phyloP scores from a whole-genome alignment of 2,797 vertebrate species.

The Enteromius trimaculatus region DNA sequence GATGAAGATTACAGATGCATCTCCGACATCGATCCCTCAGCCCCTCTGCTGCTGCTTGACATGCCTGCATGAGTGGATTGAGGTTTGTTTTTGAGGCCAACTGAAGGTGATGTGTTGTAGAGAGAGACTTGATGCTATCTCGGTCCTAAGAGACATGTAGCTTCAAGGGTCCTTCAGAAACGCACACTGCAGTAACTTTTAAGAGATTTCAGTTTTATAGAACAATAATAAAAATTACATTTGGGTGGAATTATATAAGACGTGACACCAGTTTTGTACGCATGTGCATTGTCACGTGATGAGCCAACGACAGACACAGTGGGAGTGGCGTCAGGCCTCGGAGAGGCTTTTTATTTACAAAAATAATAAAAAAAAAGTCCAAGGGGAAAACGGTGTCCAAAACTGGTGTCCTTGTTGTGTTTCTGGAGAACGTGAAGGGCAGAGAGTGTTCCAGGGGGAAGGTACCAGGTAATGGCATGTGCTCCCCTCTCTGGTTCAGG shows the following conservation, averaged over 20 bases:
- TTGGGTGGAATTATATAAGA: background rate
- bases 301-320: too few relatives aligned
- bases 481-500: too few relatives aligned
- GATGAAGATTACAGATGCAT: slow-evolving; percentile 56
- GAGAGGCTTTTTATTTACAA: too few relatives aligned
- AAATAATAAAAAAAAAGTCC: too few relatives aligned
- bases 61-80: slow-evolving; percentile 28
- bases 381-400: too few relatives aligned
- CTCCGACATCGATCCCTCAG: slow-evolving; percentile 6
- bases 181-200: background rate
- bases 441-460: too few relatives aligned
- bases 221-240: background rate
- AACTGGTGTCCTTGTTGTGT: too few relatives aligned
- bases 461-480: too few relatives aligned
- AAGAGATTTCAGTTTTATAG: background rate
- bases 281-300: background rate
- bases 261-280: background rate
- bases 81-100: slow-evolving; percentile 33
- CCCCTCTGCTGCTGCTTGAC: slow-evolving; percentile 36
- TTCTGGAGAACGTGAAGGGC: too few relatives aligned
- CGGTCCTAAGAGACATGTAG: background rate
- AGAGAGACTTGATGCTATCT: slow-evolving; percentile 21
- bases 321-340: too few relatives aligned
- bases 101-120: slow-evolving; percentile 30
- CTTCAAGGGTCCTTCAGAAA: slow-evolving; percentile 8